phyloP scores from a whole-genome alignment of 2,113 vertebrate genomes.

The Condylura cristata region DNA sequence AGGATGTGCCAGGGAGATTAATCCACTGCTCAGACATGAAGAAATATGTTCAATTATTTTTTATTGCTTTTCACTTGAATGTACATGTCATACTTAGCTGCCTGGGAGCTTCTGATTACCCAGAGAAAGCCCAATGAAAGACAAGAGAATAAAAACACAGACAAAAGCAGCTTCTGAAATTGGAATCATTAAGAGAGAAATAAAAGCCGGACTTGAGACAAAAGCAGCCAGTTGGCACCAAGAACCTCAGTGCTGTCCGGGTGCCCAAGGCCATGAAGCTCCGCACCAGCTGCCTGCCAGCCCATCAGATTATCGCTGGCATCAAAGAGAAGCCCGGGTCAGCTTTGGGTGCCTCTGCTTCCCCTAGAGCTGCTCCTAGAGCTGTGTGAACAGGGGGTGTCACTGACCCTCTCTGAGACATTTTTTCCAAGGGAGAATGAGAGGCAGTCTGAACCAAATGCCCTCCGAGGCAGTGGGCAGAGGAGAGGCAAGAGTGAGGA shows the following conservation, averaged over 20 bases:
- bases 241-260: background rate
- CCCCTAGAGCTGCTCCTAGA: background rate
- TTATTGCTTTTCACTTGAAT: conserved; percentile 48
- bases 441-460: background rate
- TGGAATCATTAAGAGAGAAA: conserved; percentile 32
- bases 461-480: background rate
- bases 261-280: background rate
- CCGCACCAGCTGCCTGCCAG: background rate
- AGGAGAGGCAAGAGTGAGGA: background rate
- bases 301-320: background rate
- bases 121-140: conserved; percentile 16
- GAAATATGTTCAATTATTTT: conserved; percentile 66
- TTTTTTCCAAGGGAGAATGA: background rate
- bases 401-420: background rate
- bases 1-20: background rate
- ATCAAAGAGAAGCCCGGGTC: background rate
- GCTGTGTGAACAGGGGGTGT: background rate
- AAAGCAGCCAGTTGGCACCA: background rate
- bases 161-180: background rate
- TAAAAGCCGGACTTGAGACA: conserved; percentile 7
- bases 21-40: conserved; percentile 31
- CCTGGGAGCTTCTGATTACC: conserved; percentile 35
- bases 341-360: too few relatives aligned
- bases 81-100: background rate
- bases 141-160: background rate